Conservation (phyloP, 2,888 invertebrate species). For the Ormyrus pomaceus region DNA sequence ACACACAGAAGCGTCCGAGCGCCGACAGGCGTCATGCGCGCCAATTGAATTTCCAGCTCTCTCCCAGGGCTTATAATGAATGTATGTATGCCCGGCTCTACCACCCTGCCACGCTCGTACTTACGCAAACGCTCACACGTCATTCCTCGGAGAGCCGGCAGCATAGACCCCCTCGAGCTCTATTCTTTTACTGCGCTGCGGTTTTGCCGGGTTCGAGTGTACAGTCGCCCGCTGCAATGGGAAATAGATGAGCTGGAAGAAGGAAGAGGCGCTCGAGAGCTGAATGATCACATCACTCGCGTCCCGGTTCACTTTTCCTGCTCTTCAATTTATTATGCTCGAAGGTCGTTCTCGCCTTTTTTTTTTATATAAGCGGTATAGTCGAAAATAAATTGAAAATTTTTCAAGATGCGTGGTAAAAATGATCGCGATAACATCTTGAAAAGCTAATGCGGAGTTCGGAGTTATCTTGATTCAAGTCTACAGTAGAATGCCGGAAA, state of each 20-base stretch:
- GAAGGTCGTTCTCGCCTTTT: neutral
- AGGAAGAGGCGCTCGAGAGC: too few relatives aligned
- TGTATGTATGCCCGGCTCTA: neutral
- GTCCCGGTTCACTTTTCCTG: neutral
- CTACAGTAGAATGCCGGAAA: slow-evolving; percentile 18
- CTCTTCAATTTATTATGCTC: neutral
- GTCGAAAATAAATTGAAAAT: neutral
- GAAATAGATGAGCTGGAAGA: too few relatives aligned
- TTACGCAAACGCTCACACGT: neutral
- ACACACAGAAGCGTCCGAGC: too few relatives aligned
- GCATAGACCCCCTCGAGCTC: too few relatives aligned
- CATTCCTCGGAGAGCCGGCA: too few relatives aligned
- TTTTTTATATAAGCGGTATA: neutral
- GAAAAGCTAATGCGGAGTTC: slow-evolving; percentile 32
- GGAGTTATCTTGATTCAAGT: slow-evolving; percentile 22
- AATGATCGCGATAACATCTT: slow-evolving; percentile 52
- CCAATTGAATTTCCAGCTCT: slow-evolving; percentile 24
- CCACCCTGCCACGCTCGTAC: neutral
- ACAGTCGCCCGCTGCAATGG: too few relatives aligned
- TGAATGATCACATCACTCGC: slow-evolving; percentile 3
- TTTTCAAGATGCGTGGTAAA: slow-evolving; percentile 15
- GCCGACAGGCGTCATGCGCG: neutral
- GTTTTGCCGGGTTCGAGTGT: too few relatives aligned
- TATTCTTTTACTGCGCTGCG: too few relatives aligned
- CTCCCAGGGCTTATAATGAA: neutral